phyloP scores from a whole-genome alignment of 2,797 vertebrate genomes.

The Chanos chanos region DNA sequence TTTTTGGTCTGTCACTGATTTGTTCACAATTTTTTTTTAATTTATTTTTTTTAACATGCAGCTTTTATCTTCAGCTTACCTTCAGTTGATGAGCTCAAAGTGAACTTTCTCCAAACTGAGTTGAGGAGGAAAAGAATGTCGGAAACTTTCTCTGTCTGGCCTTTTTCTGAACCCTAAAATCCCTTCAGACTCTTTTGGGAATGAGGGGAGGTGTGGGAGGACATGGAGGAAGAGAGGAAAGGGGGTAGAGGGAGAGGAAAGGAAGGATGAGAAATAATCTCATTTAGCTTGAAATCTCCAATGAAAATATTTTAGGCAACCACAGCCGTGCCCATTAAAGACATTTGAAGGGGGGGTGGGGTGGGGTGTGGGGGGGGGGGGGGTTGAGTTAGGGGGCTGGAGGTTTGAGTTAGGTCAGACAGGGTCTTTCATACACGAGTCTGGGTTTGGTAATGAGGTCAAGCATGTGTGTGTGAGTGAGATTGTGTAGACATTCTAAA shows the following conservation, averaged over 20 bases:
- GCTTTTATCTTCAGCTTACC: not conserved
- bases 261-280: constrained; percentile 69
- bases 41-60: not conserved
- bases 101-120: constrained; percentile 53
- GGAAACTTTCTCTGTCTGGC: constrained; percentile 63
- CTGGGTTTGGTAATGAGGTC: too few relatives aligned
- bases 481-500: not conserved
- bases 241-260: constrained; percentile 47
- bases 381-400: constrained; percentile 53
- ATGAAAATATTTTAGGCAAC: constrained; percentile 60
- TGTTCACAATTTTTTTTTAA: too few relatives aligned
- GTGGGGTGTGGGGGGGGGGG: constrained; percentile 43
- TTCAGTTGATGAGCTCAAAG: constrained; percentile 48
- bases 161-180: constrained; percentile 63
- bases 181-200: constrained; percentile 50
- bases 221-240: constrained; percentile 13
- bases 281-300: constrained; percentile 69
- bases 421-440: constrained; percentile 19
- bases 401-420: constrained; percentile 39
- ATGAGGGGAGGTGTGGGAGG: constrained; percentile 13
- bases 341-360: constrained; percentile 59
- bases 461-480: constrained; percentile 8
- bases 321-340: constrained; percentile 59
- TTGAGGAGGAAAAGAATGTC: constrained; percentile 43
- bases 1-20: too few relatives aligned